These are phyloP conservation scores for Oryzias curvinotus DNA, from an alignment of 2,113 vertebrate species.

Conservation along the genomic window DNA sequence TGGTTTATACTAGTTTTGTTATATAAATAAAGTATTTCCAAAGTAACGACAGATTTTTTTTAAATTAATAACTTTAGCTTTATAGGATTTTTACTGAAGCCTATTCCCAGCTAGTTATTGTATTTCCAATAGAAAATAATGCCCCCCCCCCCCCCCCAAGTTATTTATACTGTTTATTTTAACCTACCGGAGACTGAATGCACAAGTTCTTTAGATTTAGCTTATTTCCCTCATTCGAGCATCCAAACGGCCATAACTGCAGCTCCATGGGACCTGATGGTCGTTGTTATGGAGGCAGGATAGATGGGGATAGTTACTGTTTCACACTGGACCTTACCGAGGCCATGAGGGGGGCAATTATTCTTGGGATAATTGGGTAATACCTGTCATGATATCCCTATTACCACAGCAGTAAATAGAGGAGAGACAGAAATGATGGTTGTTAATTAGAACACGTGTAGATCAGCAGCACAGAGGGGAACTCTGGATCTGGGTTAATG, in stretches of 20 bases:
- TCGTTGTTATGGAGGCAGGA: slow-evolving; percentile 56
- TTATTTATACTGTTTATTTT: too few relatives aligned
- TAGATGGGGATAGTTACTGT: slow-evolving; percentile 58
- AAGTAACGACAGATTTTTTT: too few relatives aligned
- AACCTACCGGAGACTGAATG: too few relatives aligned
- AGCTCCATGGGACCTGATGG: slow-evolving; percentile 36
- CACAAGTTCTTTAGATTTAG: slow-evolving; percentile 44
- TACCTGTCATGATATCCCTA: slow-evolving; percentile 68
- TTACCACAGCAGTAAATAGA: slow-evolving; percentile 63
- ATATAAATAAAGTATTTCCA: too few relatives aligned
- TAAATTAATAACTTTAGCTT: too few relatives aligned
- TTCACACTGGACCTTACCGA: slow-evolving; percentile 46
- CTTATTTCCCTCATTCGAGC: slow-evolving; percentile 40
- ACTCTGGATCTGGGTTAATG: slow-evolving; percentile 51
- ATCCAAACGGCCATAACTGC: slow-evolving; percentile 36
- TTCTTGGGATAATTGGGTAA: slow-evolving; percentile 70
- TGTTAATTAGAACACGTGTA: slow-evolving; percentile 58
- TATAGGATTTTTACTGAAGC: too few relatives aligned
- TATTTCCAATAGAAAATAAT: too few relatives aligned
- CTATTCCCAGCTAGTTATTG: too few relatives aligned
- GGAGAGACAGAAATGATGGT: slow-evolving; percentile 46
- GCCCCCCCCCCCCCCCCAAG: too few relatives aligned
- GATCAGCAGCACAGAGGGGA: slow-evolving; percentile 46
- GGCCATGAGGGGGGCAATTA: slow-evolving; percentile 49
- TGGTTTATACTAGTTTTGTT: too few relatives aligned